These are phyloP conservation scores for Alectura lathami DNA, from an alignment of 2,113 vertebrate species.

Conservation along the genomic window DNA sequence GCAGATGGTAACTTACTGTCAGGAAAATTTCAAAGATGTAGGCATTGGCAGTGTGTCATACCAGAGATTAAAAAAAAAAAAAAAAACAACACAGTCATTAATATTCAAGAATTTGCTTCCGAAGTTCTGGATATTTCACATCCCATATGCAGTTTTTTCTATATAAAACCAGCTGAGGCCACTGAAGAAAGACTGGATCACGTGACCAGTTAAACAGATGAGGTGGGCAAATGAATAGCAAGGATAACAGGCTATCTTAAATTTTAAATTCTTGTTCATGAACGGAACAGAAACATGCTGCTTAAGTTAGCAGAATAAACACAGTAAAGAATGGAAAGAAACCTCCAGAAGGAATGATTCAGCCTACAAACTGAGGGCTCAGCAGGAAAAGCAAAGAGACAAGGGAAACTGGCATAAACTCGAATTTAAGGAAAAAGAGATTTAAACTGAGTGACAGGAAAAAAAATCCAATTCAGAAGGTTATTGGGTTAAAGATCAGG, in stretches of 20 bases:
- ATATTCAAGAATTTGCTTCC: conserved; percentile 14
- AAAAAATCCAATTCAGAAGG: neutral
- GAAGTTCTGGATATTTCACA: neutral
- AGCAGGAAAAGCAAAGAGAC: neutral
- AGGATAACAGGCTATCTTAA: neutral
- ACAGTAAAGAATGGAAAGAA: conserved; percentile 16
- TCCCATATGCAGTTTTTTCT: neutral
- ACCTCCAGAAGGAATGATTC: neutral
- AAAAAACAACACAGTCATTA: neutral
- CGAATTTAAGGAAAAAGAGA: neutral
- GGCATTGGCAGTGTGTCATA: neutral
- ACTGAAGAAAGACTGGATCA: neutral
- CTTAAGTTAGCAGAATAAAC: conserved; percentile 24
- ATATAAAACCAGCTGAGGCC: neutral
- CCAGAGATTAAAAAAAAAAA: neutral
- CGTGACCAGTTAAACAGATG: neutral
- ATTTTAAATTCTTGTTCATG: neutral
- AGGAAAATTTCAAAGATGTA: neutral
- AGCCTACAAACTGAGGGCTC: conserved; percentile 11
- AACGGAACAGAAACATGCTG: neutral
- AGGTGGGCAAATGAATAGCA: neutral
- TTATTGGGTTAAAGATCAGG: neutral
- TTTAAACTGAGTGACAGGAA: neutral
- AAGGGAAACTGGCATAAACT: neutral
- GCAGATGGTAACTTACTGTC: neutral